These are phyloP conservation scores for Oxyscelio sp. DNA, from an alignment of 2,888 invertebrate genomes.

Conservation along the genomic window DNA sequence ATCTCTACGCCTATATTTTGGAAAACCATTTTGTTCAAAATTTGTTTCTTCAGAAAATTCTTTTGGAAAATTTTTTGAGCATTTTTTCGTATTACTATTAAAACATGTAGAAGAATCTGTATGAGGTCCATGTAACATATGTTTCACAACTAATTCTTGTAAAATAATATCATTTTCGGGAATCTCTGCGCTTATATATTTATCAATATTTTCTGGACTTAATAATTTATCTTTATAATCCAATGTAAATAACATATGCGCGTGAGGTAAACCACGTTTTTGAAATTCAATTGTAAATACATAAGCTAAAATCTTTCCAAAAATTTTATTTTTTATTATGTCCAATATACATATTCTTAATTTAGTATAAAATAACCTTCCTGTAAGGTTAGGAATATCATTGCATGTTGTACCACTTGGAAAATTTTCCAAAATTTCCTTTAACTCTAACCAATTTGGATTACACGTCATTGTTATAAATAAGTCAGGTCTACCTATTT, in stretches of 20 bases:
- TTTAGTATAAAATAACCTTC: slow-evolving; percentile 17
- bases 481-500: no score
- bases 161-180: background rate
- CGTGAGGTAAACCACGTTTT: background rate
- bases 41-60: slow-evolving; percentile 10
- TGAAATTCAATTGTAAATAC: slow-evolving; percentile 4
- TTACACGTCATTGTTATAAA: no score
- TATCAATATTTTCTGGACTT: slow-evolving; percentile 8
- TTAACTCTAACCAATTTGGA: no score
- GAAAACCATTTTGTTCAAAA: slow-evolving; percentile 26
- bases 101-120: background rate
- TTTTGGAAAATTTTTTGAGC: slow-evolving; percentile 18
- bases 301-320: slow-evolving; percentile 19
- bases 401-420: background rate
- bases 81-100: slow-evolving; percentile 2
- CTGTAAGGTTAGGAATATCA: background rate
- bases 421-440: background rate
- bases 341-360: background rate
- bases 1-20: slow-evolving; percentile 6
- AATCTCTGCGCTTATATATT: slow-evolving; percentile 16
- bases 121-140: slow-evolving; percentile 24
- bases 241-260: slow-evolving; percentile 12
- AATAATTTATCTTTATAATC: slow-evolving; percentile 22
- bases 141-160: slow-evolving; percentile 20
- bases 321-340: slow-evolving; percentile 12